phyloP scores from a whole-genome alignment of 2,113 vertebrate species.

The Microtus montanus region DNA sequence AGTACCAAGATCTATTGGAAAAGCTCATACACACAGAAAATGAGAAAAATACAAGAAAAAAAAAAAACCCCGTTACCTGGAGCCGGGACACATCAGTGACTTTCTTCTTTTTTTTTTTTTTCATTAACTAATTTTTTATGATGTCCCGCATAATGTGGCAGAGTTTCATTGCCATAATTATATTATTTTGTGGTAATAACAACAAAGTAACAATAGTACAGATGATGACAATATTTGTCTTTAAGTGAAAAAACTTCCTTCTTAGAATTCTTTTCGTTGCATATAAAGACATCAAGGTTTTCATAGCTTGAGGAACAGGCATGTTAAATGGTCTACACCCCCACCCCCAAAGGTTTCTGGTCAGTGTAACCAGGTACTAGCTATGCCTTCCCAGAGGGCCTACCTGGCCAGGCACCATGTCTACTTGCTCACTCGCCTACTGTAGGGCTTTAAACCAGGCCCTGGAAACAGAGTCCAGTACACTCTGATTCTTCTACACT shows the following conservation, averaged over 20 bases:
- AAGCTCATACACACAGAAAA: neutral
- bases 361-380: neutral
- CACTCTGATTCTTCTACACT: neutral
- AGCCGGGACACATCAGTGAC: accelerated
- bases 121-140: neutral
- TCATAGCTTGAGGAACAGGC: neutral
- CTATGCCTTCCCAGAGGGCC: neutral
- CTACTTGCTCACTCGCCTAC: accelerated
- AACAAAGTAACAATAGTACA: neutral
- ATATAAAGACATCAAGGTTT: too few species aligned
- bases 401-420: neutral
- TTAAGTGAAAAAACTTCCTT: too few species aligned
- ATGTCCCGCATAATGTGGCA: neutral
- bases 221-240: neutral
- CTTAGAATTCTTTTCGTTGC: neutral
- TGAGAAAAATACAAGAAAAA: neutral
- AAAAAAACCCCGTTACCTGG: accelerated
- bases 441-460: too few species aligned
- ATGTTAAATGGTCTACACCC: accelerated
- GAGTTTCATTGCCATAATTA: neutral
- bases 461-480: accelerated
- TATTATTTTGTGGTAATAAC: neutral
- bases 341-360: neutral
- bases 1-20: neutral
- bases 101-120: neutral